Base-by-base conservation (phyloP, 2,888 invertebrate species). In the Saturnia japonica region DNA sequence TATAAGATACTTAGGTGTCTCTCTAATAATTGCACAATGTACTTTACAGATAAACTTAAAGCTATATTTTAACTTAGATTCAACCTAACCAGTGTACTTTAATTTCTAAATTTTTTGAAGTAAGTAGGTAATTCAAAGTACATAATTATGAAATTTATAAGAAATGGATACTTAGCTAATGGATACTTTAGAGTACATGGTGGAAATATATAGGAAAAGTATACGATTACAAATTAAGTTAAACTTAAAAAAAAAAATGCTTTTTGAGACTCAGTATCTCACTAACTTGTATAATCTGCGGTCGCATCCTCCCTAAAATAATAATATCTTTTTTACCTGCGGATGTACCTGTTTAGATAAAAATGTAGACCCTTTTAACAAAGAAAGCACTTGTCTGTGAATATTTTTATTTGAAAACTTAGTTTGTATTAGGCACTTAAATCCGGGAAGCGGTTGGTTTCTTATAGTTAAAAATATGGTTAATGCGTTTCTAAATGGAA, bases 361-460 rank as follows among this genome's bases (percentile, higher is more conserved):
- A 71, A 74, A 54, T 70, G 25, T 64, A 64, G 72, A 71, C 73
- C 73, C 71, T 68, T 67, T 64, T 60, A 71, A 74, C 74, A 74
- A 75, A 71, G 73, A 62, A 68, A 71, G 54, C 73, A 71, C 72
- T 74, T 74, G 72, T 75, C 71, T 71, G 69, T 69, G 69, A 67
- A 72, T 70, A 71, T 73, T 73, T 67, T 72, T 70, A 71, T 64
- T 71, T 68, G 68, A 67, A 64, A 70, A 62, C 67, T 40, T n/a
- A 67, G 54, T 68, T 51, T 74, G 71, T 73, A 72, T 34, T 64
- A 64, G 73, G 69, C 54, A 16, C 70, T 71, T 34, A 54, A 47
- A 67, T 67, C 67, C 66, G 66, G 19, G 66, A 70, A 54, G 70
- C 64, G 64, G 69, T 51, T 69, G n/a, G n/a, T n/a, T 69, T 14